phyloP scores from a whole-genome alignment of 1,140 invertebrate genomes.

The Wiebesia pumilae region DNA sequence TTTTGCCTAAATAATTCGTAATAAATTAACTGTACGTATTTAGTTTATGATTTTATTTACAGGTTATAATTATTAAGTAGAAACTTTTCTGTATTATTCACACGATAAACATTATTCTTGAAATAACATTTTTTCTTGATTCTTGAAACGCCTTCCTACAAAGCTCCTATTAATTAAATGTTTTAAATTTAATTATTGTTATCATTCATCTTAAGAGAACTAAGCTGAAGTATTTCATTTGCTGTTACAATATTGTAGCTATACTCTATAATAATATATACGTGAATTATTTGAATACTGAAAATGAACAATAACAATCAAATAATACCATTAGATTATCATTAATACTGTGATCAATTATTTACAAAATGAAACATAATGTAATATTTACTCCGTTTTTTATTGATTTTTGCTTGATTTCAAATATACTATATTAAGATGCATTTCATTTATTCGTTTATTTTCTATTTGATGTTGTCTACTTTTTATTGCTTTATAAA shows the following conservation, averaged over 20 bases:
- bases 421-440: no score
- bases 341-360: no score
- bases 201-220: background rate
- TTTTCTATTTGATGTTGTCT: background rate
- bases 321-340: no score
- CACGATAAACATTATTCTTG: background rate
- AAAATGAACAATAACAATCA: background rate
- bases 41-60: background rate
- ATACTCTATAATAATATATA: background rate
- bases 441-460: background rate
- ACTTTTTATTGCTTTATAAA: no score
- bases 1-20: no score
- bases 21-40: no score
- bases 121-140: background rate
- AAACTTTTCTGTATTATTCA: background rate
- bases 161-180: no score
- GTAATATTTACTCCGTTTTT: no score
- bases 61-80: background rate
- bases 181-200: background rate
- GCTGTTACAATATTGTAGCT: background rate
- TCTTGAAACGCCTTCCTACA: background rate
- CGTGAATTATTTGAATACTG: background rate
- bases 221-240: background rate
- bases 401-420: no score
- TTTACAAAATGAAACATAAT: no score